phyloP scores from a whole-genome alignment of 1,140 invertebrate genomes.

The Melipona quadrifasciata region DNA sequence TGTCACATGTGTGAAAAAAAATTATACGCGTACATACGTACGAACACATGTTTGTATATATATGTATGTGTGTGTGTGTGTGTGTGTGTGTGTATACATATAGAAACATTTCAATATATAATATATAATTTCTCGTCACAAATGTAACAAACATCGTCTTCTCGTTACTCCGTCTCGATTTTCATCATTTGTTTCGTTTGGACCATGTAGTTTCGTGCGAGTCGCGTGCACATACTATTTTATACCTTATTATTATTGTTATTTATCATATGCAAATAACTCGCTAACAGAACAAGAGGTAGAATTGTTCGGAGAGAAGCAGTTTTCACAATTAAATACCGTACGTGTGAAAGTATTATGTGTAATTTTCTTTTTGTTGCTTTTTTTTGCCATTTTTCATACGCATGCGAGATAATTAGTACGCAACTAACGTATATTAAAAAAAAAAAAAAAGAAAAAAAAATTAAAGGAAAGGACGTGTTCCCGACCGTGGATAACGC shows the following conservation, averaged over 20 bases:
- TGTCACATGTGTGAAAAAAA: too few relatives aligned
- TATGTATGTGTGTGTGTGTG: too few relatives aligned
- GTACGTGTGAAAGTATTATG: neutral
- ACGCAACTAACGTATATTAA: neutral
- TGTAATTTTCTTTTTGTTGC: neutral
- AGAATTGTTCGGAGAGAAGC: constrained; percentile 48
- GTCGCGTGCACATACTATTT: constrained; percentile 30
- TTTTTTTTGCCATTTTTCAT: neutral
- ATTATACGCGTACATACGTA: too few relatives aligned
- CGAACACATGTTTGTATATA: too few relatives aligned
- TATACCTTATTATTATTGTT: constrained; percentile 15
- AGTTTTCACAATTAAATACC: constrained; percentile 30
- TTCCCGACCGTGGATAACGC: constrained; percentile 5
- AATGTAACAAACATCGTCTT: constrained; percentile 40
- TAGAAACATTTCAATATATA: constrained; percentile 20
- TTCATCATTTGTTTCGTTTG: constrained; percentile 5
- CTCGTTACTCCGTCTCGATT: neutral
- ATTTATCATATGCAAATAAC: constrained; percentile 38
- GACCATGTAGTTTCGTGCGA: constrained; percentile 48
- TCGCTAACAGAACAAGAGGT: constrained; percentile 47
- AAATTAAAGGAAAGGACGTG: neutral
- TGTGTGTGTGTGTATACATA: too few relatives aligned
- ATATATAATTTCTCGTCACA: constrained; percentile 36
- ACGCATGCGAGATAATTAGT: constrained; percentile 1
- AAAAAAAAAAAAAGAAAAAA: too few relatives aligned